Conservation (phyloP, 2,888 invertebrate species). For the Pelosia muscerda region DNA sequence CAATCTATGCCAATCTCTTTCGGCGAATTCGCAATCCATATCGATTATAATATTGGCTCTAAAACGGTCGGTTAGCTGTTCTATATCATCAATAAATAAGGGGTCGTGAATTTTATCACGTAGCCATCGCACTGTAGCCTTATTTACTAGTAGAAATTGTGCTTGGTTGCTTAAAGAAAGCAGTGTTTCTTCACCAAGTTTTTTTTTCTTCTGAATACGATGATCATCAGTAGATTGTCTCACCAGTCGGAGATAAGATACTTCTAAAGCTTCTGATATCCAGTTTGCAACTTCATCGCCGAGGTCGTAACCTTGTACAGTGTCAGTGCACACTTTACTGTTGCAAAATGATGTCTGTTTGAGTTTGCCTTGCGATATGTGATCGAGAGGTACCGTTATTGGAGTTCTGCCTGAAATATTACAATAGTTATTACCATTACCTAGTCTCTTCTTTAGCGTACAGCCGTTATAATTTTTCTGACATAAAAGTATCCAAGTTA, state of each 20-base stretch:
- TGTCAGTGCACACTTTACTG: slow-evolving; percentile 95
- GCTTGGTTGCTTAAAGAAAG: slow-evolving; percentile 93
- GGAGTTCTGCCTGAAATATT: slow-evolving; percentile 80
- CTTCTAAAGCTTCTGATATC: slow-evolving; percentile 91
- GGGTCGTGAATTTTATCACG: slow-evolving; percentile 86
- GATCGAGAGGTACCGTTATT: slow-evolving; percentile 85
- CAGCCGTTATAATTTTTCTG: too few relatives aligned
- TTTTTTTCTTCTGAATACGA: slow-evolving; percentile 70
- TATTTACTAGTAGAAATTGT: slow-evolving; percentile 94
- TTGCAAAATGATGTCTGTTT: slow-evolving; percentile 86
- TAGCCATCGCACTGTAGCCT: slow-evolving; percentile 92
- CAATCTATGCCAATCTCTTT: slow-evolving; percentile 90
- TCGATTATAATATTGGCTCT: slow-evolving; percentile 96
- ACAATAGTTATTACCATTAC: not conserved
- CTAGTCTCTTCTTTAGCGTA: too few relatives aligned
- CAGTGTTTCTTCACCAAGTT: slow-evolving; percentile 58
- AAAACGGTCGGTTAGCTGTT: slow-evolving; percentile 92
- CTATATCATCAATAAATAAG: slow-evolving; percentile 80
- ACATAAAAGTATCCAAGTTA: too few relatives aligned
- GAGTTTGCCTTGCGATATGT: slow-evolving; percentile 49
- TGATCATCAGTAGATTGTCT: slow-evolving; percentile 84
- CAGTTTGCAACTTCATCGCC: slow-evolving; percentile 93
- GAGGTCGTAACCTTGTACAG: slow-evolving; percentile 93
- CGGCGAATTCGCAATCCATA: slow-evolving; percentile 91
- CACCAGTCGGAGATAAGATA: slow-evolving; percentile 90